Base-by-base conservation (phyloP, 1,140 invertebrate species). In the Anoplophora glabripennis region DNA sequence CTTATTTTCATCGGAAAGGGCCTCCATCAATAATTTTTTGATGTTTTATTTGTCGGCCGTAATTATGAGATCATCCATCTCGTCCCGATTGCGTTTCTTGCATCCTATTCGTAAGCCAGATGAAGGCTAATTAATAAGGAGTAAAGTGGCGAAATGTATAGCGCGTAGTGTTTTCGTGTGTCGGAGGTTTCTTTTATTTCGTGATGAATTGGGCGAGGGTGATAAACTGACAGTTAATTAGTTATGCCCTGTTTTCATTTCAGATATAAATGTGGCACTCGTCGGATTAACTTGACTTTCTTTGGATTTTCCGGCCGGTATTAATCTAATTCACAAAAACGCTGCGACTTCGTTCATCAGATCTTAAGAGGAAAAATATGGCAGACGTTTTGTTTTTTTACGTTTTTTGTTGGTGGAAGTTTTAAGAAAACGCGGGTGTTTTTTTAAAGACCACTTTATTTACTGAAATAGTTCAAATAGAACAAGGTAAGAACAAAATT, bases 71-170 rank as follows among this genome's bases (percentile, higher is more conserved):
- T 42, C 42, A 53, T 53, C 45, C 45, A 53, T 53, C 52, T 44
- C 38, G 46, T 48, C 9, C 28, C 15, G 21, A 48, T 28, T n/a
- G 44, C 15, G n/a, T 35, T 18, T 52, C 48, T 8, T 33, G n/a
- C 15, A 42, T 21, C n/a, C 15, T 18, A 21, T 44, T 53, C 42
- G 45, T 53, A 28, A 28, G 21, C 21, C 21, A 28, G 52, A 53
- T 53, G 52, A 28, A 11, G 52, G 40, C 38, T 53, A 53, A 53
- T 53, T 53, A 53, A 53, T 53, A 53, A 42, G 45, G 52, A 28
- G 21, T 28, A 40, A 28, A 53, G 18, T 42, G 28, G 52, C 52
- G 45, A 53, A 28, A 28, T 5, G 21, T 28, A 28, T 28, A 28
- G 21, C 21, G 21, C 21, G 21, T 28, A 28, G 21, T 28, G 21